These are phyloP conservation scores for Poecilobothrus nobilitatus DNA, from an alignment of 2,888 invertebrate genomes.

Conservation along the genomic window DNA sequence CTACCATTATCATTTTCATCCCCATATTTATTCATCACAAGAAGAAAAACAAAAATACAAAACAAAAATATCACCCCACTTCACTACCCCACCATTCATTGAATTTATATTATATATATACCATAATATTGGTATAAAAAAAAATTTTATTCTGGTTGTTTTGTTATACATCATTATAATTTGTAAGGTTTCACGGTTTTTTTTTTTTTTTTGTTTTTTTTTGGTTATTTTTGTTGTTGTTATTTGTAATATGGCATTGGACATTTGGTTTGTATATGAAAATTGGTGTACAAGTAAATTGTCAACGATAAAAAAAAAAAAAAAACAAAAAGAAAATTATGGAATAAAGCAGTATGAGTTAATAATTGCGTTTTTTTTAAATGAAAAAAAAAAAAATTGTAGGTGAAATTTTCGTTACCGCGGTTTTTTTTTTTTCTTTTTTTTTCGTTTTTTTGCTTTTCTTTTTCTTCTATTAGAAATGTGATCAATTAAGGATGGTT, in stretches of 20 bases:
- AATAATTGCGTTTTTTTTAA: background rate
- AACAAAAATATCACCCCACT: no score
- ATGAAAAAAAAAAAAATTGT: background rate
- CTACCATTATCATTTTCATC: background rate
- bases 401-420: background rate
- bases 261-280: background rate
- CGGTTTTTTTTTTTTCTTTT: background rate
- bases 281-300: background rate
- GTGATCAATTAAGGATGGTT: slow-evolving; percentile 3
- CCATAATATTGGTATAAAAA: background rate
- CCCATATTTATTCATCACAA: background rate
- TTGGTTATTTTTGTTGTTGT: background rate
- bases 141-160: background rate
- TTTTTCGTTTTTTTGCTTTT: background rate
- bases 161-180: background rate
- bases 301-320: background rate
- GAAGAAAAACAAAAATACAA: no score
- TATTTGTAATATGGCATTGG: background rate
- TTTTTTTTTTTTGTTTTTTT: background rate
- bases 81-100: background rate
- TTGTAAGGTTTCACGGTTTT: background rate
- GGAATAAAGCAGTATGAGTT: background rate
- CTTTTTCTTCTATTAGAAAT: background rate
- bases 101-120: background rate
- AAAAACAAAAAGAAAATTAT: background rate